Conservation (phyloP, 2,797 vertebrate species). For the Poeciliopsis infans region DNA sequence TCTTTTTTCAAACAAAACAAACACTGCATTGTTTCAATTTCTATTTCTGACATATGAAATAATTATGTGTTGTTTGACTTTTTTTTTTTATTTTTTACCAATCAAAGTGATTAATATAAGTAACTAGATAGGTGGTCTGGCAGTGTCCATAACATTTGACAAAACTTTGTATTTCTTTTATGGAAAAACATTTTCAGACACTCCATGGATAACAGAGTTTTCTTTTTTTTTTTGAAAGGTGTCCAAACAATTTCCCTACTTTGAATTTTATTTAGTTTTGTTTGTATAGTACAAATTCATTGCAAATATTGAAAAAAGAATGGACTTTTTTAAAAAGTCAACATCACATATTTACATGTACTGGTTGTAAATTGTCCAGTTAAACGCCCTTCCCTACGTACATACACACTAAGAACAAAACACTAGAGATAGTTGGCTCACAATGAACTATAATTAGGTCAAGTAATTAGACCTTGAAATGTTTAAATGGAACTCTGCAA, state of each 20-base stretch:
- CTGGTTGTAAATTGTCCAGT: too few species aligned
- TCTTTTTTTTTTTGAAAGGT: not conserved
- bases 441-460: not conserved
- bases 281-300: not conserved
- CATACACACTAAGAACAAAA: not conserved
- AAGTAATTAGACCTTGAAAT: not conserved
- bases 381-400: not conserved
- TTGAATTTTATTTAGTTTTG: not conserved
- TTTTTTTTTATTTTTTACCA: too few species aligned
- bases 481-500: not conserved
- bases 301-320: not conserved
- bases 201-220: not conserved
- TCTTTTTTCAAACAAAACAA: too few species aligned
- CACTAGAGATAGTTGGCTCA: not conserved
- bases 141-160: not conserved
- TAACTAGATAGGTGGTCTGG: not conserved
- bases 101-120: not conserved
- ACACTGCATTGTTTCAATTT: too few species aligned
- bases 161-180: not conserved
- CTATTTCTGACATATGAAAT: too few species aligned
- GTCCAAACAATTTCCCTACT: not conserved
- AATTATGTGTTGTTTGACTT: too few species aligned
- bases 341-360: not conserved
- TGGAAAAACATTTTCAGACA: not conserved
- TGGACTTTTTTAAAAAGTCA: not conserved